These are phyloP conservation scores for Zaprionus camerounensis DNA, from an alignment of 1,140 invertebrate species.

Conservation along the genomic window DNA sequence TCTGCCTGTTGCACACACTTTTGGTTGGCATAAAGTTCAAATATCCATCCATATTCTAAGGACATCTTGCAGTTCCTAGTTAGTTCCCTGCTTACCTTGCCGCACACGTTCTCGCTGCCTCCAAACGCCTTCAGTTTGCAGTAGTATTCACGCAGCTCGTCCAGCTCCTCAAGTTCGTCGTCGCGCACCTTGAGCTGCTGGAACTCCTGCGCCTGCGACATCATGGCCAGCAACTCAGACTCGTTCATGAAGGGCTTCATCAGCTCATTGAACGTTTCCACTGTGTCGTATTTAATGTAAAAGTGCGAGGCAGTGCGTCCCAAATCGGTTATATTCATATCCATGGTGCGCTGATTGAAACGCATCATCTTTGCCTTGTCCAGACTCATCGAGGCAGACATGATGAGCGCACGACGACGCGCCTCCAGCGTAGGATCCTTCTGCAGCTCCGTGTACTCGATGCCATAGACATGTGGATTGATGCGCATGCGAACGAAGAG, in stretches of 20 bases:
- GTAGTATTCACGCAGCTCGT: conserved; percentile 88
- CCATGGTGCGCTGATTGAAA: conserved; percentile 93
- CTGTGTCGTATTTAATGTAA: conserved; percentile 98
- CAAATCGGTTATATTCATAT: conserved; percentile 93
- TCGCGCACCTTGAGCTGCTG: conserved; percentile 98
- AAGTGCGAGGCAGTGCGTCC: conserved; percentile 98
- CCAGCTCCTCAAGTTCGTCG: conserved; percentile 96
- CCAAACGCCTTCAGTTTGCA: conserved; percentile 92
- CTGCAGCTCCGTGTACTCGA: conserved; percentile 89
- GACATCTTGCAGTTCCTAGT: too few species aligned
- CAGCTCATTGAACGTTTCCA: conserved; percentile 95
- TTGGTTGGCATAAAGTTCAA: too few species aligned
- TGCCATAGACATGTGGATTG: conserved; percentile 96
- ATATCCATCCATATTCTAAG: too few species aligned
- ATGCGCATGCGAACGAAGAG: conserved; percentile 96
- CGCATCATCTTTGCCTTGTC: conserved; percentile 98
- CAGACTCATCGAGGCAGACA: conserved; percentile 91
- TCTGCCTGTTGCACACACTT: too few species aligned
- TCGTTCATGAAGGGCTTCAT: conserved; percentile 93
- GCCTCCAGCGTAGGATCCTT: conserved; percentile 91
- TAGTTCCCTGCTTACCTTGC: conserved; percentile 90
- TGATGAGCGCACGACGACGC: conserved; percentile 91
- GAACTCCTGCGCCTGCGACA: conserved; percentile 97
- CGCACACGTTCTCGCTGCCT: conserved; percentile 94
- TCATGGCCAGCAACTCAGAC: conserved; percentile 93